Evolutionary conservation across 1,140 invertebrate genomes (phyloP), one percentile per base, ranked within the genome.

Genomic region (Polyergus mexicanus): DNA sequence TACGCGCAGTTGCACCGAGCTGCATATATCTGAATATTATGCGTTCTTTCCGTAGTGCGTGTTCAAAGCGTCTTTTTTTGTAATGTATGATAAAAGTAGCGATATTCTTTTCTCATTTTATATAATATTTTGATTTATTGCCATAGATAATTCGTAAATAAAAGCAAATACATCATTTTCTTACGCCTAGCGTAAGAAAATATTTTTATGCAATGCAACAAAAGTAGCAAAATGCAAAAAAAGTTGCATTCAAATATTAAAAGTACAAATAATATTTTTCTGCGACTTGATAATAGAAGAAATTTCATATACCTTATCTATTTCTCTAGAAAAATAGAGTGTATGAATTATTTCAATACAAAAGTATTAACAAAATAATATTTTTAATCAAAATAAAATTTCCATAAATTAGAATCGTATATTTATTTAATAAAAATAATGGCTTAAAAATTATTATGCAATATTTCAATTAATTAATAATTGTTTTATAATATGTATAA

Each of bases 41-140:
- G 6, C 35, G 41, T 54, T 22, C n/a, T 47, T 22, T 71, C 25
- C 85, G 35, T 58, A 38, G 54, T 65, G 41, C 41, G 41, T 78
- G 41, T 60, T 25, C 11, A 1, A 38, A n/a, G n/a, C 5, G n/a
- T 11, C 6, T 66, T 51, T 66, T 66, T 51, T 66, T 66, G 35
- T 66, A 66, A 78, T 13, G 32, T 13, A 44, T 32, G 32, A 28
- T 44, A 78, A 66, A 78, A 78, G 44, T 47, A 66, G 16, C 19
- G 60, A 63, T 77, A 77, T 44, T 47, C 58, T 44, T 63, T 76
- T 16, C 22, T 62, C 41, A 41, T 16, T 22, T 41, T 22, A 19
- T 47, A 47, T 22, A 19, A 63, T n/a, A 62, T 32, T 78, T 78
- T 65, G n/a, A 38, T 76, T 62, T 76, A 78, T 19, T 78, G 44